Conservation (phyloP, 2,888 invertebrate species). For the Carabus problematicus region DNA sequence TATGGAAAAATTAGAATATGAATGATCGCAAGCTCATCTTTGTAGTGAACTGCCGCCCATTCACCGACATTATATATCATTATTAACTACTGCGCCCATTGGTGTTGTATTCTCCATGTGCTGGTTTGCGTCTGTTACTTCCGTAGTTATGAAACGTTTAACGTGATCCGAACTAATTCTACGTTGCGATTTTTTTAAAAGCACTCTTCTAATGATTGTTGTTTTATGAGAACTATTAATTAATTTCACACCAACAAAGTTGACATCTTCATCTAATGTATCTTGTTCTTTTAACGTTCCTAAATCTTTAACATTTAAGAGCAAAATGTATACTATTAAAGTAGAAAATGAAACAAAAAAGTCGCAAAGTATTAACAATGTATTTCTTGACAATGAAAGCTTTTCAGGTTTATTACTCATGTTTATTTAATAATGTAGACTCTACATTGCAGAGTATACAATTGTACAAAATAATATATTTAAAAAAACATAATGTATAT, state of each 20-base stretch:
- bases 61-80: background rate
- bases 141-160: background rate
- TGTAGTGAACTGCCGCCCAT: background rate
- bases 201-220: conserved; percentile 2
- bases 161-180: conserved; percentile 14
- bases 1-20: background rate
- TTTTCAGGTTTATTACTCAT: no score
- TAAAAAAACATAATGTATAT: no score
- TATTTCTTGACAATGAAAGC: no score
- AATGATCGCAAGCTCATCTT: background rate
- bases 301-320: background rate
- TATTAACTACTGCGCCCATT: no score
- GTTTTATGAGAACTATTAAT: background rate
- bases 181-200: conserved; percentile 1
- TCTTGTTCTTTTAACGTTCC: conserved; percentile 1
- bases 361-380: no score
- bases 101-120: no score
- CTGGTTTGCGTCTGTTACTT: background rate
- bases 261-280: conserved; percentile 2
- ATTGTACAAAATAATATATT: no score
- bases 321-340: no score
- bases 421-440: no score
- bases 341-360: no score
- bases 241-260: conserved; percentile 8
- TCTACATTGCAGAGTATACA: no score